Evolutionary conservation across 2,113 vertebrate genomes (phyloP), one percentile per base, ranked within the genome.

Genomic region (Archocentrus centrarchus): DNA sequence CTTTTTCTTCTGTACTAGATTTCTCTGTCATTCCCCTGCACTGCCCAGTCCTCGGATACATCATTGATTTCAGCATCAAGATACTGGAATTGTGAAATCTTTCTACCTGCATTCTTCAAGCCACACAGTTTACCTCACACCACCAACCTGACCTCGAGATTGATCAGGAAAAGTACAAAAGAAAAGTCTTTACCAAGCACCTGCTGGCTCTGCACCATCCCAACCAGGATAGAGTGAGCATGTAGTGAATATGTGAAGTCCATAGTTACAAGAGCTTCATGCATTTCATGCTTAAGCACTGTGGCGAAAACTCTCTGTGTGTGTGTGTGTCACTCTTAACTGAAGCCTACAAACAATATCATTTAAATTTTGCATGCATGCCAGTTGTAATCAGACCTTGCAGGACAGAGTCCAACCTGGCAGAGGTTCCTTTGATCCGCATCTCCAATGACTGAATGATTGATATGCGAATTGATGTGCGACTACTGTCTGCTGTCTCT

Each of bases 401-500:
- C 83, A 77, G 47, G 80, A 53, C 80, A 60, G 11, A 68, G 83
- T 35, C 70, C 73, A 77, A 75, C 27, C 50, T 86, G 87, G 80
- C 84, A 88, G 76, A 59, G 70, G 50, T 39, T 66, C 59, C 75
- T 75, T 81, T 6, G 17, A 84, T 84, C 83, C 44, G 53, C 64
- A 82, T 84, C 79, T 76, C 79, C 6, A 62, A 27, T 66, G 88
- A 79, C 82, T 84, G 44, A 82, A 35, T 88, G 90, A 88, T 39
- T 88, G 89, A 93, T 91, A 84, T 84, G 60, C 70, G 89, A 89
- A 80, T 58, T 90, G 92, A 88, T 78, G 37, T 77, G 63, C 80
- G 77, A 91, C 91, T 90, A 68, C 82, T 89, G 86, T 91, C 76
- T 85, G 84, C 87, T 81, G 68, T 84, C 90, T 78, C 70, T 39